A percentile compares a stretch with the other conserved stretches of the same genome.
Evolutionary conservation across 1,140 invertebrate genomes (phyloP).

Genomic region (Diorhabda sublineata): DNA sequence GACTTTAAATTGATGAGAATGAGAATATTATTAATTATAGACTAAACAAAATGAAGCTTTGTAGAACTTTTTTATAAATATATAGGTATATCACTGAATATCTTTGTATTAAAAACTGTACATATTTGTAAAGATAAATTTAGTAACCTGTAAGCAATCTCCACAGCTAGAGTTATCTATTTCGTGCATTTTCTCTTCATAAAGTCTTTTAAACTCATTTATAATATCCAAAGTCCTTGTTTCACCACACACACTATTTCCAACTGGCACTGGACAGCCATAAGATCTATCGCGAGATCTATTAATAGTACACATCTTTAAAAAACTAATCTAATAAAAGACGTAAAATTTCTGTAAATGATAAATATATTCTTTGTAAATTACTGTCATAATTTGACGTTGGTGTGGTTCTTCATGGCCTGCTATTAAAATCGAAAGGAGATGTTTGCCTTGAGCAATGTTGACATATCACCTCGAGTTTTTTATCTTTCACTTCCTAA

Average conservation of each 20-base stretch:
- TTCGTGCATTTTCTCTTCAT: slow-evolving; percentile 38
- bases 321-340: slow-evolving; percentile 11
- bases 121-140: no score
- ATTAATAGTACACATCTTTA: slow-evolving; percentile 7
- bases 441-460: no score
- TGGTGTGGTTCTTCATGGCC: not conserved
- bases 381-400: not conserved
- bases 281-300: slow-evolving; percentile 6
- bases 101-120: no score
- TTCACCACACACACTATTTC: slow-evolving; percentile 34
- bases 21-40: no score
- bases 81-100: no score
- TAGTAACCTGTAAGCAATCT: slow-evolving; percentile 34
- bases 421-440: not conserved
- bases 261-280: slow-evolving; percentile 27
- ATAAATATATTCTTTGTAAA: slow-evolving; percentile 2
- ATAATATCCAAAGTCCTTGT: slow-evolving; percentile 36
- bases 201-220: slow-evolving; percentile 38
- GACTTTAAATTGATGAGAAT: no score
- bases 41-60: no score
- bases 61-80: no score
- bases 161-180: slow-evolving; percentile 35
- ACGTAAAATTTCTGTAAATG: slow-evolving; percentile 19
- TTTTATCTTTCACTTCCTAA: no score
- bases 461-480: no score